phyloP scores from a whole-genome alignment of 2,797 vertebrate genomes.

The Diplodus sargus region DNA sequence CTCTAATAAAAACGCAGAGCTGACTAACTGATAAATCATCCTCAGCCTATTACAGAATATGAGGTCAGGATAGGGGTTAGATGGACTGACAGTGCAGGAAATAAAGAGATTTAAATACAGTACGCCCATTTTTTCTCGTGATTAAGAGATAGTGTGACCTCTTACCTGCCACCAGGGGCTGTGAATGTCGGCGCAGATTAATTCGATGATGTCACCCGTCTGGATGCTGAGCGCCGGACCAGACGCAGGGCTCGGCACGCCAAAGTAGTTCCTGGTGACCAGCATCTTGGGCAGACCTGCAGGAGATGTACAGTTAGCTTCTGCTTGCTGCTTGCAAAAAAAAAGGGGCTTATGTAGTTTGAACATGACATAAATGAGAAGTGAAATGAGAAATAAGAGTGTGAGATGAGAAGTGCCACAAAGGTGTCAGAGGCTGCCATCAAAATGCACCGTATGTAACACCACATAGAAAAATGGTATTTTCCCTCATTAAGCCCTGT shows the following conservation, averaged over 20 bases:
- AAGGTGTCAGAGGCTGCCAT: neutral
- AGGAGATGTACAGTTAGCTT: neutral
- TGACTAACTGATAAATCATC: neutral
- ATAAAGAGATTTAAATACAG: slow-evolving; percentile 34
- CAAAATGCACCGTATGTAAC: neutral
- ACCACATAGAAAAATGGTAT: neutral
- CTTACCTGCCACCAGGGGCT: slow-evolving; percentile 97
- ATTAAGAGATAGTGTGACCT: slow-evolving; percentile 14
- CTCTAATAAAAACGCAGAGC: neutral
- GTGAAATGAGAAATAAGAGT: too few relatives aligned
- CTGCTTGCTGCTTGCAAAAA: neutral
- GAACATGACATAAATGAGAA: neutral
- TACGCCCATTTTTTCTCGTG: neutral
- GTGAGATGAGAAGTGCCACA: neutral
- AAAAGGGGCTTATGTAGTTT: neutral
- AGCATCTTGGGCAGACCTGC: slow-evolving; percentile 95
- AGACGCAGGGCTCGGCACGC: slow-evolving; percentile 87
- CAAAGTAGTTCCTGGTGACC: slow-evolving; percentile 91
- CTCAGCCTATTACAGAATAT: neutral
- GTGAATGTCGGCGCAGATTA: slow-evolving; percentile 91
- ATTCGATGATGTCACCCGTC: slow-evolving; percentile 91
- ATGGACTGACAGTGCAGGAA: slow-evolving; percentile 9
- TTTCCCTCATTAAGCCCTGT: neutral
- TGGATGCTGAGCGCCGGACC: slow-evolving; percentile 91
- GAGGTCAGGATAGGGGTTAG: slow-evolving; percentile 19